Evolutionary conservation across 2,888 invertebrate genomes (phyloP).

Genomic region (Catocala nupta): DNA sequence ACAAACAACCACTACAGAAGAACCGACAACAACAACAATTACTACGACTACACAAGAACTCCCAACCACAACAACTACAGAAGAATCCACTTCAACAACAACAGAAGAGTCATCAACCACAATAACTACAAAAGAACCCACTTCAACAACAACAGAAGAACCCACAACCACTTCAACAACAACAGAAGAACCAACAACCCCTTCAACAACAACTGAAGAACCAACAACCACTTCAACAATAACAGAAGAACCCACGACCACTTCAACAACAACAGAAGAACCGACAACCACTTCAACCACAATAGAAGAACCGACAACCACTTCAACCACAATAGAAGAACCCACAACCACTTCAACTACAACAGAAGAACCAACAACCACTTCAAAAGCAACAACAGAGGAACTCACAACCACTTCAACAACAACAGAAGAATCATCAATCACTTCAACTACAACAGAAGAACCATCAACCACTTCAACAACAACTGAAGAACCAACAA

Average conservation of each 20-base stretch:
- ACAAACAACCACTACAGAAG: no score
- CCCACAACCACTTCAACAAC: no score
- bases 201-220: not conserved
- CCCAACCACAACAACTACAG: not conserved
- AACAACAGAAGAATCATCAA: no score
- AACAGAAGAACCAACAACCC: not conserved
- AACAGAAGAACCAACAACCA: not conserved
- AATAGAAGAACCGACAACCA: no score
- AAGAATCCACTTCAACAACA: slow-evolving; percentile 14
- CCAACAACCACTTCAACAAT: not conserved
- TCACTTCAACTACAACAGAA: not conserved
- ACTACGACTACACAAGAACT: not conserved
- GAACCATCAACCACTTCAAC: not conserved
- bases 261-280: slow-evolving; percentile 1
- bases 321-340: not conserved
- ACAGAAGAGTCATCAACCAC: no score
- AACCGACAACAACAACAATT: not conserved
- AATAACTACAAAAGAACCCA: no score
- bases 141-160: no score
- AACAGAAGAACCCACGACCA: not conserved
- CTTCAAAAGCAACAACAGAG: no score
- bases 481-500: not conserved
- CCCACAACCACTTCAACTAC: no score
- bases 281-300: slow-evolving; percentile 1
- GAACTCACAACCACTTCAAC: no score